Base-by-base conservation (phyloP, 2,888 invertebrate species). In the Mesoligia furuncula region DNA sequence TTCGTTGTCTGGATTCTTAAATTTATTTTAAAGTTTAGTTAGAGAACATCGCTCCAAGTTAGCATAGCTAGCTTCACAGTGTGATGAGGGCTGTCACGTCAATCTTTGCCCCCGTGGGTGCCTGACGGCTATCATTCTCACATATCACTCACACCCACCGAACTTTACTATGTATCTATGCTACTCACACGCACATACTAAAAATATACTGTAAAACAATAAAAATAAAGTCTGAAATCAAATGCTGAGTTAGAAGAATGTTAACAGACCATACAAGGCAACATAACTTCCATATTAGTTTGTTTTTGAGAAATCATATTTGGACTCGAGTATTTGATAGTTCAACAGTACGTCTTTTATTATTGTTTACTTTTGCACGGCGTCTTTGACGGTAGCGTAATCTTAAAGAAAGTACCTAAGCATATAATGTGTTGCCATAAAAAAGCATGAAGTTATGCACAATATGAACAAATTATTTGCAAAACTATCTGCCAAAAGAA, bases 91-190 rank as follows among this genome's bases (percentile, higher is more conserved):
- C 36, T 62, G 68, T 51, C n/a, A 13, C 36, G 61, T 81, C 73
- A 81, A 68, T 78, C 74, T 51, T 42, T 48, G 72, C 71, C n/a
- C n/a, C n/a, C 76, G 90, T 90, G 87, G 91, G 90, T 88, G 89
- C 85, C 75, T 82, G 88, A 85, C 85, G 84, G 76, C 87, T 88
- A 90, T 90, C 90, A 87, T 85, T 88, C 89, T 87, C 88, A 85
- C 89, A 87, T 88, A 89, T 89, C 89, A 85, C 85, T 89, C 86
- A 90, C 92, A 88, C 91, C 91, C 91, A 92, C 91, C 72, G 74
- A 82, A 81, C 77, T 75, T 75, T 51, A 84, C 83, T 79, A 85
- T 39, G 39, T 39, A 42, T 79, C 65, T 84, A 80, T 78, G 76
- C 64, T 68, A 78, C 61, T 68, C 59, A 64, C 17, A 68, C 24